Conservation (phyloP, 2,113 vertebrate genomes). For the Hippoglossus stenolepis region DNA sequence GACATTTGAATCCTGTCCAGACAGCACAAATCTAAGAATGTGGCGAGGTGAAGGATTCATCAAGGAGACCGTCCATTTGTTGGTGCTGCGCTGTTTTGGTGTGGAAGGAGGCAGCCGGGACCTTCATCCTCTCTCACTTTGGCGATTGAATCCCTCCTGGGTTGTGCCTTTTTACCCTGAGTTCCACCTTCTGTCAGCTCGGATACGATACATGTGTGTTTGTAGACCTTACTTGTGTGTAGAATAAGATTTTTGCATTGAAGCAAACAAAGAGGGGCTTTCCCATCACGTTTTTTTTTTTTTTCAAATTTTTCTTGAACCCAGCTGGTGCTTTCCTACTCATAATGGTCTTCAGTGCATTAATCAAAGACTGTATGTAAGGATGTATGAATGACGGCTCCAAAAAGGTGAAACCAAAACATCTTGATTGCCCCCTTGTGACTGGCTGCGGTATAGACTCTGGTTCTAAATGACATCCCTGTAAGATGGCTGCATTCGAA, state of each 20-base stretch:
- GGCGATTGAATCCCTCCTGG: slow-evolving; percentile 6
- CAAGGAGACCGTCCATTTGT: background rate
- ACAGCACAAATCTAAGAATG: background rate
- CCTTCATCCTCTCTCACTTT: background rate
- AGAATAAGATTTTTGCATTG: slow-evolving; percentile 14
- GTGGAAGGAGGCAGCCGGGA: background rate
- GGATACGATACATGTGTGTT: slow-evolving; percentile 19
- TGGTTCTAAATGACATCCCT: no score
- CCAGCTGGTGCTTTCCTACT: slow-evolving; percentile 6
- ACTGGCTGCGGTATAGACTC: no score
- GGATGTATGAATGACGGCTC: no score
- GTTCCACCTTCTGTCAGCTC: slow-evolving; percentile 13
- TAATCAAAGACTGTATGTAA: background rate
- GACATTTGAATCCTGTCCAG: slow-evolving; percentile 5
- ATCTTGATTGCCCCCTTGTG: no score
- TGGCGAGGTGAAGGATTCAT: background rate
- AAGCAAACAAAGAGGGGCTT: slow-evolving; percentile 3
- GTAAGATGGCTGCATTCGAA: no score
- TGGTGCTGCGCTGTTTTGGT: background rate
- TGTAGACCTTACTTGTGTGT: slow-evolving; percentile 29
- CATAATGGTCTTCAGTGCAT: background rate
- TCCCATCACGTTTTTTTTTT: background rate
- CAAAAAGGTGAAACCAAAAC: no score
- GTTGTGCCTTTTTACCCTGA: slow-evolving; percentile 58
- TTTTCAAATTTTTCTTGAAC: slow-evolving; percentile 30